These are phyloP conservation scores for Knipowitschia caucasica DNA, from an alignment of 2,797 vertebrate species.

Conservation along the genomic window DNA sequence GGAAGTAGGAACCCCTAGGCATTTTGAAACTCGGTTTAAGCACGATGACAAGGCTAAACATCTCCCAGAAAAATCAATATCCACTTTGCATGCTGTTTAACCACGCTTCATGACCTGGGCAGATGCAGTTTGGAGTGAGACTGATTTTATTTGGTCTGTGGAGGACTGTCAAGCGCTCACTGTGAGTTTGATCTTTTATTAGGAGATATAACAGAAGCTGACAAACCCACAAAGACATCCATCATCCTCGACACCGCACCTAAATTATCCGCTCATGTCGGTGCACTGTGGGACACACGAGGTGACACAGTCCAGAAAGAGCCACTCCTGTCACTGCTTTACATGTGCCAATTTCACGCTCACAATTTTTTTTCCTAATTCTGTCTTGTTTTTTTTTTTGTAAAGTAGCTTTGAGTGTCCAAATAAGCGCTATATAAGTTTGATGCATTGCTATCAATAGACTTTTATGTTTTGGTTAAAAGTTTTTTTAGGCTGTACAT, in stretches of 20 bases:
- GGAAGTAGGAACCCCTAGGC: constrained; percentile 7
- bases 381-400: no score
- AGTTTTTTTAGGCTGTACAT: no score
- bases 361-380: no score
- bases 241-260: constrained; percentile 36
- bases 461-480: no score
- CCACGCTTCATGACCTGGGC: constrained; percentile 18
- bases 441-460: no score
- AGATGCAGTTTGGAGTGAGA: not conserved
- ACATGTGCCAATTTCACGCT: not conserved
- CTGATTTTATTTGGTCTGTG: not conserved
- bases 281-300: constrained; percentile 5
- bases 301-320: constrained; percentile 1
- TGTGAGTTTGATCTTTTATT: constrained; percentile 28
- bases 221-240: constrained; percentile 32
- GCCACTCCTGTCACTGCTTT: not conserved
- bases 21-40: constrained; percentile 30
- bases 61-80: constrained; percentile 34
- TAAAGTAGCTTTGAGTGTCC: no score
- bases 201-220: constrained; percentile 29
- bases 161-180: constrained; percentile 14
- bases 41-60: constrained; percentile 39
- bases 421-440: no score
- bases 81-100: constrained; percentile 38
- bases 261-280: constrained; percentile 29